Conservation (phyloP, 1,140 invertebrate genomes). For the Olivierus martensii region DNA sequence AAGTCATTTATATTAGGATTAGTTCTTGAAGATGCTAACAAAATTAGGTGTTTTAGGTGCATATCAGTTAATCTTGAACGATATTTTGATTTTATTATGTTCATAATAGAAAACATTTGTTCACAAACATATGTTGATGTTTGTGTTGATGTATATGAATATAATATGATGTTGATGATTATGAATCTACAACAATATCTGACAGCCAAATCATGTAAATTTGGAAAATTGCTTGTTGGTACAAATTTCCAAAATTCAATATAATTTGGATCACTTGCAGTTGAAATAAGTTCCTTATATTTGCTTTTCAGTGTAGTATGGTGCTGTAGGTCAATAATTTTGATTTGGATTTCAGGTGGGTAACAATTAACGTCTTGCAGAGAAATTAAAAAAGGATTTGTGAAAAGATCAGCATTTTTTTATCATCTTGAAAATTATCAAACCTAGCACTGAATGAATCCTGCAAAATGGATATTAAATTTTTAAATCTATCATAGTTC, state of each 20-base stretch:
- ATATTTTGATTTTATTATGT: neutral
- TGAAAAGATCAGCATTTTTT: conserved; percentile 2
- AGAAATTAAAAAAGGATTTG: conserved; percentile 5
- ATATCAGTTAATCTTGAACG: neutral
- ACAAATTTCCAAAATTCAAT: neutral
- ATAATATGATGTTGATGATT: no score
- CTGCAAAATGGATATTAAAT: neutral
- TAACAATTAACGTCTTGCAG: conserved; percentile 1
- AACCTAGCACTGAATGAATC: conserved; percentile 1
- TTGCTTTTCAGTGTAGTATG: neutral
- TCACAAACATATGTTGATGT: no score
- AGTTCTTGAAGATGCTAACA: neutral
- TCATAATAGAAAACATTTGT: no score
- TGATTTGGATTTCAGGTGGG: neutral
- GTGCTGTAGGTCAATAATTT: neutral
- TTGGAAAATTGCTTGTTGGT: neutral
- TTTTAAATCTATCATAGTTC: no score
- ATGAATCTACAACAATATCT: neutral
- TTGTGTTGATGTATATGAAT: no score
- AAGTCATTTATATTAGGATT: neutral
- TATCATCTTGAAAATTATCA: neutral
- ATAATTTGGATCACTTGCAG: conserved; percentile 3
- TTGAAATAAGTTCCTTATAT: conserved; percentile 1
- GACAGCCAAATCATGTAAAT: neutral
- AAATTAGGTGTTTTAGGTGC: neutral